Evolutionary conservation across 2,113 vertebrate species (phyloP).

Genomic region (Ameiurus melas): DNA sequence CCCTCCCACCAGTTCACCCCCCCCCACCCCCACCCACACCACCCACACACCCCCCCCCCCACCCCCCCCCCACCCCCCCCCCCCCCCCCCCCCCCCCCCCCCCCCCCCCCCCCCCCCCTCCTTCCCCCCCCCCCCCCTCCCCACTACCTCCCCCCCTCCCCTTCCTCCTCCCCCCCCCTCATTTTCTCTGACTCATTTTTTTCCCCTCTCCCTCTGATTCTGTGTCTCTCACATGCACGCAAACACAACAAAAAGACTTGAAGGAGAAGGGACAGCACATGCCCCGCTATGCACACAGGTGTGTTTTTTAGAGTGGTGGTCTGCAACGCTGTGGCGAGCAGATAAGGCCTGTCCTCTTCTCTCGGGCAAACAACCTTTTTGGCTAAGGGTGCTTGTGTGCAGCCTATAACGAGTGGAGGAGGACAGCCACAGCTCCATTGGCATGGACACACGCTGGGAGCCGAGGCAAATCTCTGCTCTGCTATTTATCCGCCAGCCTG

Average conservation of each 20-base stretch:
- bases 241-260: slow-evolving; percentile 32
- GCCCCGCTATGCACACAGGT: slow-evolving; percentile 42
- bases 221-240: slow-evolving; percentile 8
- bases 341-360: slow-evolving; percentile 60
- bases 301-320: slow-evolving; percentile 30
- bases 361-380: slow-evolving; percentile 73
- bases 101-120: no score
- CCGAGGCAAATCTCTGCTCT: slow-evolving; percentile 91
- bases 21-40: no score
- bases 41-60: no score
- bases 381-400: slow-evolving; percentile 65
- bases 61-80: no score
- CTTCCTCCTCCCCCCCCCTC: no score
- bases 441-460: slow-evolving; percentile 82
- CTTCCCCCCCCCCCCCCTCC: no score
- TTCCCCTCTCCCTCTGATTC: neutral
- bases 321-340: slow-evolving; percentile 40
- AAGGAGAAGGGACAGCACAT: neutral
- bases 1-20: no score
- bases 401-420: slow-evolving; percentile 77
- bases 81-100: no score
- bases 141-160: no score
- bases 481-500: slow-evolving; percentile 94
- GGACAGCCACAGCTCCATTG: slow-evolving; percentile 81
- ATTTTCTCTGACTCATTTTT: neutral